Base-by-base conservation (phyloP, 2,113 vertebrate species). In the Promerops cafer region DNA sequence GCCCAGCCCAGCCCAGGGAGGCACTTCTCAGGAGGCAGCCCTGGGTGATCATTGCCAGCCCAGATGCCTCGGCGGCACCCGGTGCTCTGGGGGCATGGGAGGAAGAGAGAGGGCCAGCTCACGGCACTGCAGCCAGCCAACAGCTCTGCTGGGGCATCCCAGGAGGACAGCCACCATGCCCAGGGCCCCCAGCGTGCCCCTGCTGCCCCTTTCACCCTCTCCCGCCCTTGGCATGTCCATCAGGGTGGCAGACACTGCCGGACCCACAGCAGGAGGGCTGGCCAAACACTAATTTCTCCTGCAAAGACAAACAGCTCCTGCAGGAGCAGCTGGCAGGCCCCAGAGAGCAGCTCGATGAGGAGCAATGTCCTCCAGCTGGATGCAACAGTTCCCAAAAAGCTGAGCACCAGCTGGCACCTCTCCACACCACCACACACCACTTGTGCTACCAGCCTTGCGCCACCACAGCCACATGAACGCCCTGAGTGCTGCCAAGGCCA, bases 201-300 rank as follows among this genome's bases (percentile, higher is more conserved):
- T 27, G 52, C 52, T 60, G 44, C 49, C 30, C 28, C n/a, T 21
- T 44, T n/a, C 50, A 27, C 33, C 18, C 59, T 77, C 47, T 68
- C 31, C 40, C 0, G 0, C 30, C 63, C 57, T 50, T 16, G 17
- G 39, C 1, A 2, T 0, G 3, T 23, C 70, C 0, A 0, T 63
- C 70, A 57, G 27, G 74, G 40, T 1, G 23, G 66, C 35, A 72
- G 33, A 47, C 5, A 2, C 49, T 27, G 45, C 60, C 1, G 2
- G 42, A 30, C 12, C 53, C 50, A 11, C 0, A 11, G 75, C 44
- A 68, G 1, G 0, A 60, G 26, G 11, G 12, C 59, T 83, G 39
- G 33, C 21, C 3, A 7, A 77, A 40, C 20, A 10, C 20, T 8
- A 1, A 56, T 40, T 56, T 87, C 76, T 80, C 39, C 81, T 60